Base-by-base conservation (phyloP, 2,113 vertebrate species). In the Sitta europaea region DNA sequence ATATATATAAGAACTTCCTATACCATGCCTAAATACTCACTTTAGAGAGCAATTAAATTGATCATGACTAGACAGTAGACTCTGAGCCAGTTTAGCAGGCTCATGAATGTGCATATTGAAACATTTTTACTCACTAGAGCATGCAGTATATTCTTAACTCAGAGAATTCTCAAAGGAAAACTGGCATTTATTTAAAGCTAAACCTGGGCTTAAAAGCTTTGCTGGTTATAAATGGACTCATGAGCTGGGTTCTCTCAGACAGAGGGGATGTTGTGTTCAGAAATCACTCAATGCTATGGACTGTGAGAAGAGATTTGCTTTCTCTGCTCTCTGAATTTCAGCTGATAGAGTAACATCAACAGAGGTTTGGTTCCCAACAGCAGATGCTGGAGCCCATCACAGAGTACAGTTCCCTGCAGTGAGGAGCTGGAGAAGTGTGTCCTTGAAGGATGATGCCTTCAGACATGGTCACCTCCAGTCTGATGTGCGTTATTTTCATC, bases 181-280 rank as follows among this genome's bases (percentile, higher is more conserved):
- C 9, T 43, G 65, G 79, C 48, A 86, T 92, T 96, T 96, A 73
- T 90, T 88, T 93, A 92, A 95, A 94, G 81, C 51, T 90, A 93
- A 94, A 83, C 67, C 79, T 24, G 23, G 57, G 79, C 82, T 96
- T 93, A 96, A 95, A 88, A 93, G 94, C 92, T 86, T 94, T 94
- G 29, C 61, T 90, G 57, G 48, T 79, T 86, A 48, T 53, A 93
- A 90, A 88, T 33, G 67, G 82, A 93, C 92, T 84, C 51, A 55
- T 31, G 48, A 88, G 25, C 42, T 57, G 76, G 63, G 68, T 36
- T 83, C 28, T 87, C 33, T 45, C 67, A 79, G 57, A 80, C 40
- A 75, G 33, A 73, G 36, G 9, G 73, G 55, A 66, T 80, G 43
- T 24, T 50, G 28, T 71, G 33, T 57, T 89, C 84, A 78, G 86